A percentile compares a stretch with the other conserved stretches of the same genome.
phyloP scores from a whole-genome alignment of 1,140 invertebrate genomes.

The Drosophila rhopaloa region DNA sequence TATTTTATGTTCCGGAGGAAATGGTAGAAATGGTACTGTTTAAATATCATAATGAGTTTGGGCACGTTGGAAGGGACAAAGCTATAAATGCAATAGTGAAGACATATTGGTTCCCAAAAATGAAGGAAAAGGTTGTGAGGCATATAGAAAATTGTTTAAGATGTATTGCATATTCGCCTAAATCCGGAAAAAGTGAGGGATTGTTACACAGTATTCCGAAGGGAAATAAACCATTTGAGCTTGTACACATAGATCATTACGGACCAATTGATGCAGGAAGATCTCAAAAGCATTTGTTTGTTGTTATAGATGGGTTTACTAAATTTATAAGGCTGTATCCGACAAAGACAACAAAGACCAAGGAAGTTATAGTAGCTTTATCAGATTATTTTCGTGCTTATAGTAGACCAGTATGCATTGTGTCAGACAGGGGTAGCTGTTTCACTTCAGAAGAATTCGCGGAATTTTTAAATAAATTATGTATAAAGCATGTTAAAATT shows the following conservation, averaged over 20 bases:
- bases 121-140: slow-evolving; percentile 55
- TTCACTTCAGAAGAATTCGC: no score
- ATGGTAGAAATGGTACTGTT: slow-evolving; percentile 44
- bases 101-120: slow-evolving; percentile 62
- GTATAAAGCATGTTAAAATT: no score
- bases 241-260: not conserved
- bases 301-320: not conserved
- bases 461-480: no score
- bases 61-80: slow-evolving; percentile 56
- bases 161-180: slow-evolving; percentile 49
- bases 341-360: not conserved
- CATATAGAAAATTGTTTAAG: slow-evolving; percentile 10
- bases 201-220: not conserved
- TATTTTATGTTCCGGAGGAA: slow-evolving; percentile 52
- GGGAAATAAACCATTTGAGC: not conserved
- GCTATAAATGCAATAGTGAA: slow-evolving; percentile 32
- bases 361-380: not conserved
- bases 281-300: not conserved
- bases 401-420: not conserved
- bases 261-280: not conserved
- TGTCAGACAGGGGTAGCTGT: not conserved
- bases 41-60: slow-evolving; percentile 53
- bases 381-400: not conserved
- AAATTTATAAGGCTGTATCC: not conserved
- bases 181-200: slow-evolving; percentile 32